Base-by-base conservation (phyloP, 2,888 invertebrate genomes). In the Andrena trimmerana region DNA sequence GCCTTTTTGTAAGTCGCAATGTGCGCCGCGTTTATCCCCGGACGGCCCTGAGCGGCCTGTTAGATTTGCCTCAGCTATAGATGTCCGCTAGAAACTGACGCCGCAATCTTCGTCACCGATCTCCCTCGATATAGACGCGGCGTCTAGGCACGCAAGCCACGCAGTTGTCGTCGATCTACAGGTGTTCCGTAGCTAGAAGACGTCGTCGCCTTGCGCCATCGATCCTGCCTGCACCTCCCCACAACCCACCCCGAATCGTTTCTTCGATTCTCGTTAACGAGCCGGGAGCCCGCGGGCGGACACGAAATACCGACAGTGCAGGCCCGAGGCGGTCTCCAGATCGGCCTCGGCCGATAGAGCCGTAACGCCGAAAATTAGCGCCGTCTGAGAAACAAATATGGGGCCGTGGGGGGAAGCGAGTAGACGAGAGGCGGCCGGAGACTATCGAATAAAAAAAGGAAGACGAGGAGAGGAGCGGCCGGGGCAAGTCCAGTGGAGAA, bases 301-400 rank as follows among this genome's bases (percentile, higher is more conserved):
- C 85, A 84, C 81, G 86, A 81, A 84, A 89, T 70, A 78, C 81
- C 84, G 81, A 80, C 77, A 77, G 81, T 83, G 68, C 63, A 50
- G 54, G 84, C 88, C 89, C 80, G 78, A 76, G 85, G 88, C 86
- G 83, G 75, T 79, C 83, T 75, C 83, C 79, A 86, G 89, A 90
- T 90, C 89, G 86, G 86, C 59, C 76, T 78, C 78, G 54, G 54
- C 76, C 86, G 91, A 91, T 91, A 90, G 90, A 91, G 90, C 88
- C 90, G 88, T 91, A 91, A 91, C 88, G 86, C 86, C 89, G 88
- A 91, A 91, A 91, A 91, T 91, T 90, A 90, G 90, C 88, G 88
- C 88, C 88, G 89, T 89, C 87, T 71, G 86, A 89, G 90, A 90
- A 91, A 90, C 91, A 90, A 91, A 91, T 87, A 89, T 79, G 74